These are phyloP conservation scores for Xenopus petersii DNA, from an alignment of 2,797 vertebrate genomes.

Conservation along the genomic window DNA sequence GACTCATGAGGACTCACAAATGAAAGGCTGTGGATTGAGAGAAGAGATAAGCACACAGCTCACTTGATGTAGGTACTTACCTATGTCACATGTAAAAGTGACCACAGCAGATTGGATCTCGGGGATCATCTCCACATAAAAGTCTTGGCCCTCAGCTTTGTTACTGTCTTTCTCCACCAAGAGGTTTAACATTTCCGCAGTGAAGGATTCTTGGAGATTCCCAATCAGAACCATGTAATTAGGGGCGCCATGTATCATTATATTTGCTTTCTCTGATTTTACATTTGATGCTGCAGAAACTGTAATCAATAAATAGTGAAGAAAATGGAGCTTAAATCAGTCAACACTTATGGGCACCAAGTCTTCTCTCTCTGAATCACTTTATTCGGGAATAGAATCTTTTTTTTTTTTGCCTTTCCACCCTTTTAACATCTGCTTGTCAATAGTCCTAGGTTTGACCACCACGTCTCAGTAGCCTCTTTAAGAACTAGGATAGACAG, in stretches of 20 bases:
- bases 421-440: too few relatives aligned
- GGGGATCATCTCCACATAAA: constrained; percentile 64
- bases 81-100: constrained; percentile 57
- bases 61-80: constrained; percentile 48
- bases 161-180: constrained; percentile 64
- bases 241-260: not conserved
- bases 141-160: constrained; percentile 52
- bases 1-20: too few relatives aligned
- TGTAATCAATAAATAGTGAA: not conserved
- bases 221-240: constrained; percentile 53
- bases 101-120: constrained; percentile 59
- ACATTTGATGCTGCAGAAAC: not conserved
- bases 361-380: too few relatives aligned
- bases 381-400: too few relatives aligned
- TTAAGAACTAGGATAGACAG: too few relatives aligned
- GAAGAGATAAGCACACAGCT: too few relatives aligned
- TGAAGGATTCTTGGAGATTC: constrained; percentile 52
- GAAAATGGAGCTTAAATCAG: not conserved
- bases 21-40: too few relatives aligned
- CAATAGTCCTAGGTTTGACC: too few relatives aligned
- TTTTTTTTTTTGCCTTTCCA: too few relatives aligned
- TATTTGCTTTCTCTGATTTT: not conserved
- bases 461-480: too few relatives aligned
- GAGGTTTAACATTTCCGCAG: constrained; percentile 46
- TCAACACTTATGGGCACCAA: too few relatives aligned